Evolutionary conservation across 92 coral and sea anemone genomes (phyloP).

Genomic region (Palythoa grandiflora): DNA sequence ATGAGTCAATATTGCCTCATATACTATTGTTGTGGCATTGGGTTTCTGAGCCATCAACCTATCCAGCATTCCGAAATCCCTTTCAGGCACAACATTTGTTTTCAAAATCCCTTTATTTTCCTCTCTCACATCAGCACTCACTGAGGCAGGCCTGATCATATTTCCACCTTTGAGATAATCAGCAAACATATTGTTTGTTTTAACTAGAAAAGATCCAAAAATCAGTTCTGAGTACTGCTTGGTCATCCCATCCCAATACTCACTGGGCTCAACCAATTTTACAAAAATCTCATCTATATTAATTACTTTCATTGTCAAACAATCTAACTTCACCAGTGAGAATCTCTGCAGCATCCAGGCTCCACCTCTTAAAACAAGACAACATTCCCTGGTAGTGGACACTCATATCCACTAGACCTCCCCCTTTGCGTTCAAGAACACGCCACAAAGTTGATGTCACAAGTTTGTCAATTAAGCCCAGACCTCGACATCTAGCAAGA

Average conservation of each 20-base stretch:
- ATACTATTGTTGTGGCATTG: constrained; percentile 34
- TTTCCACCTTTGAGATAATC: constrained; percentile 26
- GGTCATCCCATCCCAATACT: constrained; percentile 19
- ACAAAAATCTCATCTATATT: too few species aligned
- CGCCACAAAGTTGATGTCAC: too few species aligned
- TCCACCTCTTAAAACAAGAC: constrained; percentile 29
- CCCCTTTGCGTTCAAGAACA: background rate
- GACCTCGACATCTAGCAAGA: too few species aligned
- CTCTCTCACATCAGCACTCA: background rate
- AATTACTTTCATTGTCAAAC: too few species aligned
- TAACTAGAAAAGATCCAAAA: constrained; percentile 35
- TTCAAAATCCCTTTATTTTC: background rate
- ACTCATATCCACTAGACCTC: constrained; percentile 27
- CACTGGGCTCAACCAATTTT: constrained; percentile 26
- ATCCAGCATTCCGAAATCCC: constrained; percentile 14
- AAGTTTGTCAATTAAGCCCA: too few species aligned
- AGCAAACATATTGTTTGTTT: constrained; percentile 29
- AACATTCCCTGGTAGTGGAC: constrained; percentile 32
- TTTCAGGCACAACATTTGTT: constrained; percentile 11
- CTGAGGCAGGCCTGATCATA: background rate
- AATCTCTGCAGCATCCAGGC: background rate
- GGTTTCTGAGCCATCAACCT: background rate
- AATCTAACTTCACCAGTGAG: too few species aligned
- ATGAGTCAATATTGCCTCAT: constrained; percentile 31
- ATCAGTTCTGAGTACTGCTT: constrained; percentile 37